A percentile compares a stretch with the other conserved stretches of the same genome.
Conservation (phyloP, 2,888 invertebrate species). For the Axea sp. region DNA sequence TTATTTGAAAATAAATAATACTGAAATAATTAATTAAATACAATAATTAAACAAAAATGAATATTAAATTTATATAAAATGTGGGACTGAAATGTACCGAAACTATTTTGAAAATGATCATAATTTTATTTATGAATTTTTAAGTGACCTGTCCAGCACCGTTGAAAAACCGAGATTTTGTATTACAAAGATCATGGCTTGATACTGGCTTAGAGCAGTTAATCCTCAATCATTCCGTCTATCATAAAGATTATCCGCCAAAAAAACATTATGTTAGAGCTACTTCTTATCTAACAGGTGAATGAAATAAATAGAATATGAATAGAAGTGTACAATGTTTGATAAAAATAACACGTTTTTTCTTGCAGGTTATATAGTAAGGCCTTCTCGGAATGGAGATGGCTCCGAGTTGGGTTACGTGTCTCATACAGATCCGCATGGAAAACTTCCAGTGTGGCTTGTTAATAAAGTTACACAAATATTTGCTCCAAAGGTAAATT, state of each 20-base stretch:
- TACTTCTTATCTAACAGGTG: constrained; percentile 83
- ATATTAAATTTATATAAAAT: too few relatives aligned
- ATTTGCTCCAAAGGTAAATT: constrained; percentile 87
- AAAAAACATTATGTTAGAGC: constrained; percentile 89
- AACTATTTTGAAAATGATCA: too few relatives aligned
- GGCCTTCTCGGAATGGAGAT: constrained; percentile 80
- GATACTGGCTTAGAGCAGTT: constrained; percentile 92
- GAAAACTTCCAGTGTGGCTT: constrained; percentile 92
- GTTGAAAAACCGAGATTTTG: constrained; percentile 93
- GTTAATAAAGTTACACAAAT: constrained; percentile 93
- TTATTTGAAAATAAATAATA: too few relatives aligned
- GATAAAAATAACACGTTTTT: background rate
- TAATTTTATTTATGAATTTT: constrained; percentile 51
- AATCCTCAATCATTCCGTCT: constrained; percentile 94
- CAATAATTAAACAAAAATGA: too few relatives aligned
- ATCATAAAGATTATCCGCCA: constrained; percentile 91
- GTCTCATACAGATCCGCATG: constrained; percentile 93
- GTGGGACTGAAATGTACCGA: too few relatives aligned
- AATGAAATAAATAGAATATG: too few relatives aligned
- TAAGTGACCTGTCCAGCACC: constrained; percentile 93
- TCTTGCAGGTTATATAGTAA: constrained; percentile 75
- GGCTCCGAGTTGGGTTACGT: constrained; percentile 93
- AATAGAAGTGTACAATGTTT: too few relatives aligned
- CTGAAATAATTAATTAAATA: too few relatives aligned
- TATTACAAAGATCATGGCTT: constrained; percentile 94